Base-by-base conservation (phyloP, 2,113 vertebrate species). In the Scophthalmus maximus region DNA sequence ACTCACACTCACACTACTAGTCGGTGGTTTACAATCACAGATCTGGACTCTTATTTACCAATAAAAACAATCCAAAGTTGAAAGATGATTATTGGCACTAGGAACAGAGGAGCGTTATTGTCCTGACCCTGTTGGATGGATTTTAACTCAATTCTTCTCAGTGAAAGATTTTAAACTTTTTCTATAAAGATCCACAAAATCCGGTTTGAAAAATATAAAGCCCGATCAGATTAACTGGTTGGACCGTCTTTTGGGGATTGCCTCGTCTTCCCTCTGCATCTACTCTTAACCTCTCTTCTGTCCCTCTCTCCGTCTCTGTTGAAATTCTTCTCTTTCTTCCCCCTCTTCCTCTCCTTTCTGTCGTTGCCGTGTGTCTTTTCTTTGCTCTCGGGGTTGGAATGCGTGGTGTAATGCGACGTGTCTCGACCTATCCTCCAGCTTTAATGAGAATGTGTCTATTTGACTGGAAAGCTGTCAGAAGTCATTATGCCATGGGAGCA, bases 381-480 rank as follows among this genome's bases (percentile, higher is more conserved):
- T 83, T 1, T 69, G 18, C 18, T 18, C 40, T 68, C 14, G 0
- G 68, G 57, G 83, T 66, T 67, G 86, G 89, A 85, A 90, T 92
- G 89, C 82, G 27, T 84, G 81, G 29, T 40, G 30, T 88, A 88
- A 90, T 90, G 69, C 20, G 51, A 0, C 8, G 30, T 89, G 91
- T 90, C 87, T 78, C 75, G 0, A 81, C 86, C 68, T 1, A 80
- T 90, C 90, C 83, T 78, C 81, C 79, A 46, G 68, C 74, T 86
- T 85, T 88, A 85, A 92, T 84, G 68, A 81, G 66, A 88, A 89
- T 51, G 70, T 86, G 88, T 83, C 73, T 88, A 86, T 90, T 89
- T 88, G 88, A 92, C 89, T 86, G 87, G 92, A 94, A 93, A 93
- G 81, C 90, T 94, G 93, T 93, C 91, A 84, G 67, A 64, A 73